These are phyloP conservation scores for Physeter macrocephalus DNA, from an alignment of 2,113 vertebrate genomes.

Conservation along the genomic window DNA sequence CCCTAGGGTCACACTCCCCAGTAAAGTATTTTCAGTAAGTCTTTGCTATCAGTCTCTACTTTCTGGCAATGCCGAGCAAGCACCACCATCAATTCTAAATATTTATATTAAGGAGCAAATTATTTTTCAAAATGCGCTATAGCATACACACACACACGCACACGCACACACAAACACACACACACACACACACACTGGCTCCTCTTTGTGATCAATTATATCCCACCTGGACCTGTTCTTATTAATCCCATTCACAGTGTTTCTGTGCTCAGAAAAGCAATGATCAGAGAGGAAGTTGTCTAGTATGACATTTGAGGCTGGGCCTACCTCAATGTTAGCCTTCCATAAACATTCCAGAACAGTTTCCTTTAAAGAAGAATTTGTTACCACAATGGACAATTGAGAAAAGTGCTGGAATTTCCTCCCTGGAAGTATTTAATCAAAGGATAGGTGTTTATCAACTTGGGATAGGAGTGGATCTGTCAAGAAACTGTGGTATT, in stretches of 20 bases:
- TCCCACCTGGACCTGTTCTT: neutral
- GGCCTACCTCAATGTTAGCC: neutral
- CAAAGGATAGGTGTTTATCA: neutral
- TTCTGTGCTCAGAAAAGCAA: neutral
- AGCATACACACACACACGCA: fast-evolving
- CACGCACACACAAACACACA: neutral
- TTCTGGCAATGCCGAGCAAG: neutral
- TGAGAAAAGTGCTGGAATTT: neutral
- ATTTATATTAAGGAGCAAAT: neutral
- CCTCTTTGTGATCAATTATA: neutral
- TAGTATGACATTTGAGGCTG: neutral
- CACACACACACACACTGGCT: neutral
- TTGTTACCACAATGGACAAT: neutral
- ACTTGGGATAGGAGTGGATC: neutral
- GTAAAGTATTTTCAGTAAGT: neutral
- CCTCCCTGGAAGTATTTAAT: neutral
- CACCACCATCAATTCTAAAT: neutral
- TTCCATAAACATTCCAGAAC: neutral
- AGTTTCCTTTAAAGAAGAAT: neutral
- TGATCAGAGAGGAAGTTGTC: neutral
- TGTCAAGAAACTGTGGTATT: neutral
- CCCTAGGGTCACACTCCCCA: neutral
- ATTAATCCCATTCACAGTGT: neutral
- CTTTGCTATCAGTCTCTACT: neutral
- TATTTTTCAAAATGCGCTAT: neutral